Conservation (phyloP, 2,888 invertebrate genomes). For the Eilema caniola region DNA sequence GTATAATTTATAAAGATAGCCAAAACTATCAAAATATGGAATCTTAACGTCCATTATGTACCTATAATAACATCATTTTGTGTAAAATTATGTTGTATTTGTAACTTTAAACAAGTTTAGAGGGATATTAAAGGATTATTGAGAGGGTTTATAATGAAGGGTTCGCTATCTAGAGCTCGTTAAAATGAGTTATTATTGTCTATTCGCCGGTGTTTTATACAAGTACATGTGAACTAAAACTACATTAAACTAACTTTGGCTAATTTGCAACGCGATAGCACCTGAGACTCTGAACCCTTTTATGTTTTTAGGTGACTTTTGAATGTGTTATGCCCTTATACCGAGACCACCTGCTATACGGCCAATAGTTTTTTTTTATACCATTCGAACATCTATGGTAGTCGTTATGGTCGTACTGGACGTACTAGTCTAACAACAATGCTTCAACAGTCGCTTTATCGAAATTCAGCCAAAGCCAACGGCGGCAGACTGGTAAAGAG, state of each 20-base stretch:
- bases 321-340: neutral
- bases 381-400: too few relatives aligned
- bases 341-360: neutral
- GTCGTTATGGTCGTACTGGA: too few relatives aligned
- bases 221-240: neutral
- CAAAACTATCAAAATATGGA: conserved; percentile 5
- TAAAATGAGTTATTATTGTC: conserved; percentile 29
- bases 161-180: conserved; percentile 25
- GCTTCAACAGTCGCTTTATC: too few relatives aligned
- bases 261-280: conserved; percentile 4
- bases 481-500: too few relatives aligned
- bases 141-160: conserved; percentile 19
- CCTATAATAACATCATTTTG: conserved; percentile 14
- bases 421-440: too few relatives aligned
- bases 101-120: conserved; percentile 14
- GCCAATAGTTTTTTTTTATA: neutral
- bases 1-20: conserved; percentile 11
- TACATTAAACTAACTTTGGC: conserved; percentile 1
- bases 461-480: too few relatives aligned
- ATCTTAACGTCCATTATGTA: neutral
- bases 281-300: neutral
- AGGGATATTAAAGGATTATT: conserved; percentile 25
- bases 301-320: conserved; percentile 6
- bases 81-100: conserved; percentile 2
- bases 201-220: neutral